A percentile compares a stretch with the other conserved stretches of the same genome.
Evolutionary conservation across 2,113 vertebrate genomes (phyloP).

Genomic region (Brevimyrus niger): DNA sequence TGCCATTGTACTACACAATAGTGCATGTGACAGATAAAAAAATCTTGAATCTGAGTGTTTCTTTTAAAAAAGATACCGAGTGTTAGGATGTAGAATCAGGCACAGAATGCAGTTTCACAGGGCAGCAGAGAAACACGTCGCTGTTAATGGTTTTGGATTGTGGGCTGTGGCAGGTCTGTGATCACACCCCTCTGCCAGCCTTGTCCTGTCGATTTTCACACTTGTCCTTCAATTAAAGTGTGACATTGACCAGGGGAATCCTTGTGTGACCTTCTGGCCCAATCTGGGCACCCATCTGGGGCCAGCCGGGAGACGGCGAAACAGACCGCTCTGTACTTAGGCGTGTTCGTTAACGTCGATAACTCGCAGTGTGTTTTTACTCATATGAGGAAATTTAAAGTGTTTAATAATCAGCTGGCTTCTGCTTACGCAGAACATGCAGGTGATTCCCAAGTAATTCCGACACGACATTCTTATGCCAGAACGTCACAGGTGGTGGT

Average conservation of each 20-base stretch:
- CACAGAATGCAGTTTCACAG: not conserved
- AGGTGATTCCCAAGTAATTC: not conserved
- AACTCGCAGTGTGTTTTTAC: not conserved
- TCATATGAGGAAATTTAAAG: not conserved
- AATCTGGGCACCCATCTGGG: not conserved
- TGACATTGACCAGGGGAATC: not conserved
- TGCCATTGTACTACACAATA: not conserved
- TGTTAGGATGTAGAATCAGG: not conserved
- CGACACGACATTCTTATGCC: not conserved
- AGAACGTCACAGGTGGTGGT: not conserved
- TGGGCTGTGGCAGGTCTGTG: not conserved
- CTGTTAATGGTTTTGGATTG: not conserved
- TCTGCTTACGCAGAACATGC: not conserved
- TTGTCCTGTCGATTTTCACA: slow-evolving; percentile 9
- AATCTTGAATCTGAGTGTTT: not conserved
- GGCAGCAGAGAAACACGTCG: not conserved
- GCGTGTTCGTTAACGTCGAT: not conserved
- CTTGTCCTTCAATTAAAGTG: slow-evolving; percentile 8
- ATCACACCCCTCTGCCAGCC: not conserved
- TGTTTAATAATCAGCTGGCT: not conserved
- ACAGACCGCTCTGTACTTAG: not conserved
- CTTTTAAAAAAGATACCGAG: not conserved
- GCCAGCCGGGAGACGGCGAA: not conserved
- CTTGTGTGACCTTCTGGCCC: not conserved
- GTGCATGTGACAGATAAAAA: not conserved